A percentile compares a stretch with the other conserved stretches of the same genome.
Evolutionary conservation across 2,888 invertebrate genomes (phyloP).

Genomic region (Sceliomorpha sp.): DNA sequence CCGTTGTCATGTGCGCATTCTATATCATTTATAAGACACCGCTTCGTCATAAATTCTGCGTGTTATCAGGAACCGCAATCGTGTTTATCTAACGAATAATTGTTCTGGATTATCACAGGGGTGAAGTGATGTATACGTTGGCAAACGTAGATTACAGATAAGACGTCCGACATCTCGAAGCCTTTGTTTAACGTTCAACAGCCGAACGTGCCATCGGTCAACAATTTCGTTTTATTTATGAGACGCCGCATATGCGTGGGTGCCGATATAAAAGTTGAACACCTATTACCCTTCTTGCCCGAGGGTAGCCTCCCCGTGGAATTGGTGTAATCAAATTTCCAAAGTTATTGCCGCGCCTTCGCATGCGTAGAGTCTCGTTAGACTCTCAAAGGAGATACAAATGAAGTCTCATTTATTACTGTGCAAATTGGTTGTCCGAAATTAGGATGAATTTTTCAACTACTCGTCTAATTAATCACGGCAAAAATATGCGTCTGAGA

Average conservation of each 20-base stretch:
- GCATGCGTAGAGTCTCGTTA: conserved; percentile 33
- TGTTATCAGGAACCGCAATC: conserved; percentile 71
- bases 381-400: conserved; percentile 36
- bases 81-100: conserved; percentile 79
- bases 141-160: conserved; percentile 76
- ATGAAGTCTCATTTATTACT: conserved; percentile 40
- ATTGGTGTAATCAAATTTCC: conserved; percentile 75
- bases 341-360: conserved; percentile 72
- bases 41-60: conserved; percentile 67
- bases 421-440: conserved; percentile 31
- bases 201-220: conserved; percentile 66
- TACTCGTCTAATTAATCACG: conserved; percentile 41
- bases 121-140: conserved; percentile 68
- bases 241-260: conserved; percentile 67
- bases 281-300: conserved; percentile 68
- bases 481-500: conserved; percentile 10
- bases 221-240: conserved; percentile 78
- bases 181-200: conserved; percentile 72
- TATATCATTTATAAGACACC: too few species aligned
- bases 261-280: conserved; percentile 72
- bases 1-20: too few species aligned
- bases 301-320: conserved; percentile 63
- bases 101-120: conserved; percentile 75
- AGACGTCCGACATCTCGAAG: conserved; percentile 66
- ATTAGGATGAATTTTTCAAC: conserved; percentile 32